A percentile compares a stretch with the other conserved stretches of the same genome.
These are phyloP conservation scores for Xylocopa sonorina DNA, from an alignment of 1,140 invertebrate species.

Conservation along the genomic window DNA sequence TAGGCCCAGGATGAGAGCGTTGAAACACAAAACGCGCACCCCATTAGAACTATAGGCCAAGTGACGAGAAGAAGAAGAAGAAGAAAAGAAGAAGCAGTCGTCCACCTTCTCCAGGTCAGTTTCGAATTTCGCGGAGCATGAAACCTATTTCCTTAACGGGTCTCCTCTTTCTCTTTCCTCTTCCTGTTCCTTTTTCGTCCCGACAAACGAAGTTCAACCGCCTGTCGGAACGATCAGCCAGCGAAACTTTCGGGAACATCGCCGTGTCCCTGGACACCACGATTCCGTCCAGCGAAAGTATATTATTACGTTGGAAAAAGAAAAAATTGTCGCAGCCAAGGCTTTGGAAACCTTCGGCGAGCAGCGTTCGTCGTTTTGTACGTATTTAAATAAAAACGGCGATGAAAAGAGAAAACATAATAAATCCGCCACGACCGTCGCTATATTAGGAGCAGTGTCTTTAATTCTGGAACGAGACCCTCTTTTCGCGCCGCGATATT, in stretches of 20 bases:
- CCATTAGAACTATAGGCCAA: background rate
- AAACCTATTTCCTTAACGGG: conserved; percentile 30
- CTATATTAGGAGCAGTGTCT: too few relatives aligned
- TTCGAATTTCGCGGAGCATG: conserved; percentile 12
- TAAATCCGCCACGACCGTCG: too few relatives aligned
- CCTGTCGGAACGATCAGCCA: conserved; percentile 12
- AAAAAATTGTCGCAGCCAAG: background rate
- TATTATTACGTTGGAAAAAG: conserved; percentile 8
- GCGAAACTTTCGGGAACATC: background rate
- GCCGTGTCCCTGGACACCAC: background rate
- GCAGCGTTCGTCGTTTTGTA: background rate
- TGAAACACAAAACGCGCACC: background rate
- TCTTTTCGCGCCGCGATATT: too few relatives aligned
- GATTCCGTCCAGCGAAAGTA: background rate
- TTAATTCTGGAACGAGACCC: too few relatives aligned
- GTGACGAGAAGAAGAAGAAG: background rate
- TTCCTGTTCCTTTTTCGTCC: conserved; percentile 16
- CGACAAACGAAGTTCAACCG: conserved; percentile 10
- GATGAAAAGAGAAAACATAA: too few relatives aligned
- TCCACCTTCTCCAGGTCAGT: background rate
- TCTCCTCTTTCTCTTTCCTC: conserved; percentile 22
- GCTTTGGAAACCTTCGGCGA: background rate
- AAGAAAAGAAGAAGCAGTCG: background rate
- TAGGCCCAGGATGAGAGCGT: background rate
- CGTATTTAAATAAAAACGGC: background rate